phyloP scores from a whole-genome alignment of 1,140 invertebrate genomes.

The Pseudomyrmex sp. region DNA sequence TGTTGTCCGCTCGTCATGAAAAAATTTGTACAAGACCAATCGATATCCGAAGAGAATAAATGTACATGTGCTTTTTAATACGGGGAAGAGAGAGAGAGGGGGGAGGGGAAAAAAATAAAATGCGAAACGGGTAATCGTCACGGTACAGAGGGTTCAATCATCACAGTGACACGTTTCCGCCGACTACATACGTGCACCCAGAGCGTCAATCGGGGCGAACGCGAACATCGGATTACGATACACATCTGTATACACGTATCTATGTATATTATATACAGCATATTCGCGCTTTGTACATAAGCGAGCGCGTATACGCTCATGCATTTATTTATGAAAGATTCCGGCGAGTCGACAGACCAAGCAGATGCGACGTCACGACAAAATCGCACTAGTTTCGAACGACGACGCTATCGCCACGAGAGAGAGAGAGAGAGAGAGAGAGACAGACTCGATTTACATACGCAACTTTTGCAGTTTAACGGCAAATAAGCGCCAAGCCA shows the following conservation, averaged over 20 bases:
- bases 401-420: constrained; percentile 68
- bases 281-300: constrained; percentile 12
- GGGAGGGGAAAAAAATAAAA: constrained; percentile 19
- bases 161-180: not conserved
- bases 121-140: constrained; percentile 13
- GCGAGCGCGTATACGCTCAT: constrained; percentile 51
- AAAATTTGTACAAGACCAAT: not conserved
- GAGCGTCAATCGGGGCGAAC: constrained; percentile 44
- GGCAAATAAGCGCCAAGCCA: constrained; percentile 60
- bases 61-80: not conserved
- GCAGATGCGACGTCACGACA: constrained; percentile 60
- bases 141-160: not conserved
- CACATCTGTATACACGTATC: constrained; percentile 38
- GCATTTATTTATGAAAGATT: constrained; percentile 79
- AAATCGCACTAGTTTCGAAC: constrained; percentile 75
- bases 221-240: constrained; percentile 18
- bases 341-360: constrained; percentile 47
- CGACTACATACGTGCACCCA: not conserved
- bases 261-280: not conserved
- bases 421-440: not conserved
- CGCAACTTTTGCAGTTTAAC: constrained; percentile 80
- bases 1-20: not conserved
- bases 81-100: no score
- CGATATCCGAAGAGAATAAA: no score
- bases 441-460: constrained; percentile 77